Evolutionary conservation across 2,888 invertebrate genomes (phyloP).

Genomic region (Lasioglossum oenotherae): DNA sequence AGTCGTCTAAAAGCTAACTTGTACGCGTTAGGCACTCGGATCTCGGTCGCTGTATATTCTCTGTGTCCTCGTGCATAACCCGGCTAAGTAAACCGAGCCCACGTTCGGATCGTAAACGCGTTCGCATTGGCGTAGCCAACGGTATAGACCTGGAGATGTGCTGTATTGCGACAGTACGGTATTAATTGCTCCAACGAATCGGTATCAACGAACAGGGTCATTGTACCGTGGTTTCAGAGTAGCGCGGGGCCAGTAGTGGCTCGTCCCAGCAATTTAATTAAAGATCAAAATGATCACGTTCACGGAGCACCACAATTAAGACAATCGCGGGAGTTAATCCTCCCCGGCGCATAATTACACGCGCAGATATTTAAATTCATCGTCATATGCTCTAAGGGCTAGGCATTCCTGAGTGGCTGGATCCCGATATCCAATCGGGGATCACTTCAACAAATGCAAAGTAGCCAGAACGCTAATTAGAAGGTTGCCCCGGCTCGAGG

Average conservation of each 20-base stretch:
- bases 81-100: constrained; percentile 69
- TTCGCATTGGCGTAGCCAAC: constrained; percentile 61
- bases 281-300: not conserved
- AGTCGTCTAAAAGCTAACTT: constrained; percentile 55
- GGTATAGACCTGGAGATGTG: constrained; percentile 21
- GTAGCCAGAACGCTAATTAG: constrained; percentile 49
- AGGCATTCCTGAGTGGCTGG: not conserved
- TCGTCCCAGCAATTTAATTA: constrained; percentile 15
- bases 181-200: constrained; percentile 33
- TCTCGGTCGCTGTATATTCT: constrained; percentile 31
- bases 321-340: not conserved
- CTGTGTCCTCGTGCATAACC: constrained; percentile 58
- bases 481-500: constrained; percentile 15
- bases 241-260: not conserved
- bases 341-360: constrained; percentile 30
- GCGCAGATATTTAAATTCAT: constrained; percentile 24
- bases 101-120: constrained; percentile 68
- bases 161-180: constrained; percentile 11
- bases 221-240: not conserved
- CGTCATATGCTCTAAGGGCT: constrained; percentile 22
- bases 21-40: constrained; percentile 19
- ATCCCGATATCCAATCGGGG: constrained; percentile 27
- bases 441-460: constrained; percentile 44
- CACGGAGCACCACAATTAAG: constrained; percentile 16
- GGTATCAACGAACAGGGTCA: not conserved